Conservation (phyloP, 2,888 invertebrate genomes). For the Neocrepidodera transversa region DNA sequence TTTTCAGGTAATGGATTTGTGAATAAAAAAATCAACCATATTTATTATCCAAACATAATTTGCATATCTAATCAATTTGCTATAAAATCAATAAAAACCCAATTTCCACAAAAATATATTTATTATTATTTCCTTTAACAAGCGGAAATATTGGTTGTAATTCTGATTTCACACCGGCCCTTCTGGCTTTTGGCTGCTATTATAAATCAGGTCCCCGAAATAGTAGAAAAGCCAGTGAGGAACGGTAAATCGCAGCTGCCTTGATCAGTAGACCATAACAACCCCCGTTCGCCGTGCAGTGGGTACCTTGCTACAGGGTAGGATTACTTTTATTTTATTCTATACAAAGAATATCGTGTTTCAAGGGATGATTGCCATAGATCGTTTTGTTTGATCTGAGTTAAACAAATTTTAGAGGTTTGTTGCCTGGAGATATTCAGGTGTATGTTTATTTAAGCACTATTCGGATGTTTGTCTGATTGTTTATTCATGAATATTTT, state of each 20-base stretch:
- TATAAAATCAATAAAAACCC: not conserved
- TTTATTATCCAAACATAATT: no score
- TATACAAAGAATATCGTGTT: slow-evolving; percentile 17
- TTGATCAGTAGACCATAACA: slow-evolving; percentile 60
- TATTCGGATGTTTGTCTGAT: slow-evolving; percentile 3
- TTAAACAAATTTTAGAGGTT: slow-evolving; percentile 26
- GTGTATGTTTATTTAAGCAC: slow-evolving; percentile 28
- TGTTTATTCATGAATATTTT: no score
- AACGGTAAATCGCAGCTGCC: slow-evolving; percentile 56
- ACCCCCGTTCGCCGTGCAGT: slow-evolving; percentile 49
- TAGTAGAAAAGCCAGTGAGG: slow-evolving; percentile 40
- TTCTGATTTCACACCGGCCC: slow-evolving; percentile 46
- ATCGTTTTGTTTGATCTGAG: slow-evolving; percentile 25
- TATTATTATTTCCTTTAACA: slow-evolving; percentile 33
- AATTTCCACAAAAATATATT: slow-evolving; percentile 28
- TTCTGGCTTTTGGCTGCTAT: slow-evolving; percentile 41
- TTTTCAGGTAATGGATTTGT: no score
- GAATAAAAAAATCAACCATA: no score
- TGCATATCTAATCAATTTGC: slow-evolving; percentile 14
- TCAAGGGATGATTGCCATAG: slow-evolving; percentile 24
- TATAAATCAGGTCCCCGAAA: slow-evolving; percentile 54
- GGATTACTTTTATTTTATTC: slow-evolving; percentile 39
- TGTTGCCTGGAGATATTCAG: slow-evolving; percentile 32
- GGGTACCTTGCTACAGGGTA: slow-evolving; percentile 45
- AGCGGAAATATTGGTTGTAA: slow-evolving; percentile 43